Percentiles rank a stretch among this genome's conserved stretches.
Evolutionary conservation across 2,797 vertebrate species (phyloP).

Genomic region (Botia almorhae): DNA sequence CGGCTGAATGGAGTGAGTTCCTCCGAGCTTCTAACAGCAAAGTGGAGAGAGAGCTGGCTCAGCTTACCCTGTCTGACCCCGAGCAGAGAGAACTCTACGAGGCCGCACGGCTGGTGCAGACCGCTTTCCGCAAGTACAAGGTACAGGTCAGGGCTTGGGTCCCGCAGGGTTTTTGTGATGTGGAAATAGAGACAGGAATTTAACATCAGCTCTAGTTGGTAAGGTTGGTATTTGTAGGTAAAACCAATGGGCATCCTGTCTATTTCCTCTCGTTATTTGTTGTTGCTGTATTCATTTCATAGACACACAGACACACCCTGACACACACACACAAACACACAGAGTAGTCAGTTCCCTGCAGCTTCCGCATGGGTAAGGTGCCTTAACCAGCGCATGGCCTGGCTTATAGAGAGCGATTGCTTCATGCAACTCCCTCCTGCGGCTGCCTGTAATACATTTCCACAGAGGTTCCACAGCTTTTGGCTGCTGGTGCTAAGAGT

Average conservation of each 20-base stretch:
- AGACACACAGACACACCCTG: conserved; percentile 52
- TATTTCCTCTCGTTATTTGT: conserved; percentile 54
- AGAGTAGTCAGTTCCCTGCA: conserved; percentile 68
- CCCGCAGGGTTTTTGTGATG: conserved; percentile 19
- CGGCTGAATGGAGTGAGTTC: conserved; percentile 97
- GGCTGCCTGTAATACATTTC: conserved; percentile 69
- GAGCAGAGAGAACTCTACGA: conserved; percentile 98
- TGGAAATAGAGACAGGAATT: conserved; percentile 44
- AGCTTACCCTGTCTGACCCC: conserved; percentile 96
- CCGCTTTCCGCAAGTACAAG: conserved; percentile 99
- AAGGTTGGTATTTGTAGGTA: conserved; percentile 20
- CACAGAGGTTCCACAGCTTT: conserved; percentile 69
- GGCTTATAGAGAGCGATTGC: conserved; percentile 77
- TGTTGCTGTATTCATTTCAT: conserved; percentile 54
- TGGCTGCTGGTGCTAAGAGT: conserved; percentile 66
- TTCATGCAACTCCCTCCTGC: conserved; percentile 60
- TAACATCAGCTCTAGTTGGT: conserved; percentile 13
- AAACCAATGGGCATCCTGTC: conserved; percentile 3
- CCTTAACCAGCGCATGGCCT: conserved; percentile 83
- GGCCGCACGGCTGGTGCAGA: conserved; percentile 97
- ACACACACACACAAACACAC: conserved; percentile 37
- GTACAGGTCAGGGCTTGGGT: conserved; percentile 75
- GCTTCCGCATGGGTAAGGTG: conserved; percentile 80
- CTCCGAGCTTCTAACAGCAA: conserved; percentile 96
- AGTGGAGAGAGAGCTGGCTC: conserved; percentile 96